Evolutionary conservation across 2,113 vertebrate species (phyloP), one percentile per base, ranked within the genome.

Genomic region (Nerophis ophidion): DNA sequence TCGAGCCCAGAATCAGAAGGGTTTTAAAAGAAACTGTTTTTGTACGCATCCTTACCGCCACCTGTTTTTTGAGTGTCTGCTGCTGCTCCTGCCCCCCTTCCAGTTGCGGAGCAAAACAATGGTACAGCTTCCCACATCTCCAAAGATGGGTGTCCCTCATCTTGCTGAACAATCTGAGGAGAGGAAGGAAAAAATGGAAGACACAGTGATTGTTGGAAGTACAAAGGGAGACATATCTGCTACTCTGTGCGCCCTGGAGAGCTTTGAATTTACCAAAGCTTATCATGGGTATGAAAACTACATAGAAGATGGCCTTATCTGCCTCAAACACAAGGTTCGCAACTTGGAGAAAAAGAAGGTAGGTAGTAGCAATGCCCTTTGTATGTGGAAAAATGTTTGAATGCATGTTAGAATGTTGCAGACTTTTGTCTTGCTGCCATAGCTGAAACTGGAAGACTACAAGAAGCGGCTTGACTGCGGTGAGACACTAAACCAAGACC

Each of bases 281-380:
- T 92, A 94, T 75, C 90, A 93, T 12, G 95, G 91, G 0, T 98
- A 97, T 3, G 96, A 99, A 57, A 91, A 82, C 42, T 99, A 98
- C 68, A 90, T 98, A 44, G 95, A 98, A 52, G 93, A 98, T 12
- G 94, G 96, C 56, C 92, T 97, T 60, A 95, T 99, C 88, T 98
- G 96, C 81, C 90, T 99, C 68, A 95, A 94, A 75, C 93, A 98
- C 90, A 99, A 99, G 86, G 92, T 99, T 38, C 92, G 96, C 69
- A 99, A 99, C 85, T 89, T 98, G 63, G 96, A 99, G 88, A 99
- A 99, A 78, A 99, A 95, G 77, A 99, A 97, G 95, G 96, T 98
- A 86, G 57, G 60, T 13, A 0, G 12, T 2, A 0, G 26, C 15
- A 14, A 14, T 44, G 40, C 40, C 40, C 40, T 44, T 44, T 6